Conservation (phyloP, 2,113 vertebrate genomes). For the Rhegmatorhina hoffmannsi region DNA sequence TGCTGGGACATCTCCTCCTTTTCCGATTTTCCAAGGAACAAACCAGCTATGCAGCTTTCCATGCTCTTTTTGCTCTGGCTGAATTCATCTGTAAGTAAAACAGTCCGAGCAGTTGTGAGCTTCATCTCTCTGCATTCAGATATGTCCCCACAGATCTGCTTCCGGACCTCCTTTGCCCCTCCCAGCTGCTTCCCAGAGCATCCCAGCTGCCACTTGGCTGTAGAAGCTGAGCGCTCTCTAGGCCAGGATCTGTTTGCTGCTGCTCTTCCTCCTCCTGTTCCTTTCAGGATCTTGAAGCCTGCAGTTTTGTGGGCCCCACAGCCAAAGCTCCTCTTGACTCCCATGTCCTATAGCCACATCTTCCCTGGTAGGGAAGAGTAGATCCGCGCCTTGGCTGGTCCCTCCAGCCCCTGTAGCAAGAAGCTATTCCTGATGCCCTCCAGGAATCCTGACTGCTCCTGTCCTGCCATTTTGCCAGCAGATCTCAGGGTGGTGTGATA, state of each 20-base stretch:
- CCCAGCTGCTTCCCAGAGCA: not conserved
- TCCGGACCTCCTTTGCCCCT: not conserved
- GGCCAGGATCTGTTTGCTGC: not conserved
- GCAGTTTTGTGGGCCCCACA: not conserved
- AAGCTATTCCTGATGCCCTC: fast-evolving
- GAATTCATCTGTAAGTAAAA: not conserved
- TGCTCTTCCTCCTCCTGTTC: not conserved
- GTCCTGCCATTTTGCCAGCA: not conserved
- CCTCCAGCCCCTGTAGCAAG: not conserved
- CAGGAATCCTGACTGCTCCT: not conserved
- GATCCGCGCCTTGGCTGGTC: not conserved
- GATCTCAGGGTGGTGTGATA: not conserved
- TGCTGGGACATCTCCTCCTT: not conserved
- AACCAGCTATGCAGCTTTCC: not conserved
- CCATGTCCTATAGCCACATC: not conserved
- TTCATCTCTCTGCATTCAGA: not conserved
- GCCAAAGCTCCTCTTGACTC: not conserved
- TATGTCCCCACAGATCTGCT: not conserved
- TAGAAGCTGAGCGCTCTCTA: not conserved
- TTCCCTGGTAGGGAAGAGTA: not conserved
- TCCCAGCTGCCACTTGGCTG: not conserved
- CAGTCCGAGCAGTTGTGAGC: not conserved
- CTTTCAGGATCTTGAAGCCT: not conserved
- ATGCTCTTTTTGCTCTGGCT: not conserved
- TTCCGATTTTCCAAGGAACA: not conserved